Conservation (phyloP, 2,797 vertebrate genomes). For the Sibirionetta formosa region DNA sequence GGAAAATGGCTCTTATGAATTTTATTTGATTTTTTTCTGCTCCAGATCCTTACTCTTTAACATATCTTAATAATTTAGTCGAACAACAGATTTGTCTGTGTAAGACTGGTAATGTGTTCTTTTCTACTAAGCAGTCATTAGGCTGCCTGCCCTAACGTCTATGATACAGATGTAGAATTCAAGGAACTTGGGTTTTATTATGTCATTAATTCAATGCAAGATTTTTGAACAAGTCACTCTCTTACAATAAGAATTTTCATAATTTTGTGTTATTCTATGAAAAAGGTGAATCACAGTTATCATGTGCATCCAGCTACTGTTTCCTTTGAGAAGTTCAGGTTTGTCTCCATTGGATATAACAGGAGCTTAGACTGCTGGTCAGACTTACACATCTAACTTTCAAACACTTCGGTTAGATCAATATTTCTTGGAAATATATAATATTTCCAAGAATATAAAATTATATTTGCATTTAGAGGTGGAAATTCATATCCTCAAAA, state of each 20-base stretch:
- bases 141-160: slow-evolving; percentile 13
- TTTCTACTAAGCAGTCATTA: slow-evolving; percentile 32
- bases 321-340: neutral
- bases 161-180: neutral
- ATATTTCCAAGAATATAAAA: neutral
- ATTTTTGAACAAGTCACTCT: neutral
- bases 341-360: neutral
- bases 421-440: neutral
- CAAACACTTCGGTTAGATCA: neutral
- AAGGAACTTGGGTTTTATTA: neutral
- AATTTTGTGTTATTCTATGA: neutral
- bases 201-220: neutral
- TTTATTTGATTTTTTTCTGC: slow-evolving; percentile 54
- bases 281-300: neutral
- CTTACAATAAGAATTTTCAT: neutral
- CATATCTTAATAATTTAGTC: slow-evolving; percentile 46
- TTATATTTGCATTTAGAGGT: rapidly evolving
- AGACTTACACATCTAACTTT: neutral
- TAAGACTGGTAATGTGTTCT: neutral
- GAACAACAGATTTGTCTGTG: neutral
- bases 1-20: neutral
- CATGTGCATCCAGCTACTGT: neutral
- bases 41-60: slow-evolving; percentile 17
- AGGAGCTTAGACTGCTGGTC: neutral
- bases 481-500: neutral